These are phyloP conservation scores for Spodoptera exigua DNA, from an alignment of 2,888 invertebrate species.

Conservation along the genomic window DNA sequence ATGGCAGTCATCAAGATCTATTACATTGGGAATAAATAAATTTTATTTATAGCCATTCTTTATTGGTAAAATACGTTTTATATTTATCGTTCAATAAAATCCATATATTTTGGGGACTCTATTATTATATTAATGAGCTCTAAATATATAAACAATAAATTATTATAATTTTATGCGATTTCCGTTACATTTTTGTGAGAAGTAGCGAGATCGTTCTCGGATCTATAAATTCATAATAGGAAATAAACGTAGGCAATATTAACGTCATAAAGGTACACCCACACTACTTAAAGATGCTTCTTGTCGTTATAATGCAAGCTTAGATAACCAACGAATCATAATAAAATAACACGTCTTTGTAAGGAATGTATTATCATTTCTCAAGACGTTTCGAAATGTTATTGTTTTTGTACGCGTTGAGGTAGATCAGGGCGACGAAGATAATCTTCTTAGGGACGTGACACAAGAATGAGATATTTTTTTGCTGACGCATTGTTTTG, in stretches of 20 bases:
- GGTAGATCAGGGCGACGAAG: constrained; percentile 75
- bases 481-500: constrained; percentile 83
- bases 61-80: constrained; percentile 23
- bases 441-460: constrained; percentile 81
- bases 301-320: constrained; percentile 59
- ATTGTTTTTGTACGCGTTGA: constrained; percentile 75
- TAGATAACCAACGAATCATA: constrained; percentile 54
- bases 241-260: constrained; percentile 71
- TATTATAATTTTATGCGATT: constrained; percentile 61
- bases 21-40: constrained; percentile 24
- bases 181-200: constrained; percentile 70
- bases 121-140: constrained; percentile 53
- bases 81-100: constrained; percentile 37
- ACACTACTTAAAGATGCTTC: constrained; percentile 59
- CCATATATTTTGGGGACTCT: constrained; percentile 29
- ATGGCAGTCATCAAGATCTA: constrained; percentile 17
- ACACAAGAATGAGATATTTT: constrained; percentile 75
- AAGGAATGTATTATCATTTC: constrained; percentile 50
- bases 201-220: constrained; percentile 65
- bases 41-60: constrained; percentile 40
- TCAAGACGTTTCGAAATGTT: constrained; percentile 61
- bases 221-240: constrained; percentile 70
- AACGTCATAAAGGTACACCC: constrained; percentile 71
- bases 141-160: constrained; percentile 59
- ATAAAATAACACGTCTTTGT: constrained; percentile 59